Percentiles rank a stretch among this genome's conserved stretches.
phyloP scores from a whole-genome alignment of 2,888 invertebrate genomes.

The Agriopis aurantiaria region DNA sequence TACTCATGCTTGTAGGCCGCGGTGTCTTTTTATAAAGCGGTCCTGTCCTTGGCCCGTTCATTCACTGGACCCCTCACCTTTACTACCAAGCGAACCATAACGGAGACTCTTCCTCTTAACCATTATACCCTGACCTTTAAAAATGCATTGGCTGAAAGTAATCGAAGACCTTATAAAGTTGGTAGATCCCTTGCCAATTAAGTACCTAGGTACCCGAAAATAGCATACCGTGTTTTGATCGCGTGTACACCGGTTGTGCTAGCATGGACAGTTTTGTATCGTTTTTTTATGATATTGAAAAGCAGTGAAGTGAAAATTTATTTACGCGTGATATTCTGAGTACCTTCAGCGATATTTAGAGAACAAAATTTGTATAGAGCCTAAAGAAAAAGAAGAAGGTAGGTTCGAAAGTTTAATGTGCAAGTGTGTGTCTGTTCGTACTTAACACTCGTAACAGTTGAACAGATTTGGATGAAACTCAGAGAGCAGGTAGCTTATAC shows the following conservation, averaged over 20 bases:
- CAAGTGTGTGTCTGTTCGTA: no score
- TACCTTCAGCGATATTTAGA: background rate
- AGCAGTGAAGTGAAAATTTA: constrained; percentile 23
- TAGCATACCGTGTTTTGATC: constrained; percentile 69
- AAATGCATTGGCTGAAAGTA: constrained; percentile 40
- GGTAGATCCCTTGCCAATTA: constrained; percentile 57
- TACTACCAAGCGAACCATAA: constrained; percentile 66
- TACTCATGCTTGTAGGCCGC: constrained; percentile 32
- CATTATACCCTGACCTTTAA: constrained; percentile 59
- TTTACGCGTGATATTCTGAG: background rate
- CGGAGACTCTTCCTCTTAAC: constrained; percentile 56
- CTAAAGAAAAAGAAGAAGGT: constrained; percentile 4
- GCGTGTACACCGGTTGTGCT: constrained; percentile 67
- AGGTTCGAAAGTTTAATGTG: background rate
- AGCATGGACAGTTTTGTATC: constrained; percentile 21
- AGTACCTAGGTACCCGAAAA: constrained; percentile 63
- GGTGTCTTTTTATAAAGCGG: constrained; percentile 56
- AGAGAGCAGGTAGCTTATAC: no score
- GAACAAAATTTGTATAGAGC: background rate
- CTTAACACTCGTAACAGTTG: no score
- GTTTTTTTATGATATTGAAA: constrained; percentile 12
- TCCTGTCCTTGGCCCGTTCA: constrained; percentile 67
- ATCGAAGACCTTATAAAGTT: constrained; percentile 54
- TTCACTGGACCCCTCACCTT: constrained; percentile 65
- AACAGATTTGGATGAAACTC: no score